phyloP scores from a whole-genome alignment of 2,888 invertebrate genomes.

The Antheraea assamensis region DNA sequence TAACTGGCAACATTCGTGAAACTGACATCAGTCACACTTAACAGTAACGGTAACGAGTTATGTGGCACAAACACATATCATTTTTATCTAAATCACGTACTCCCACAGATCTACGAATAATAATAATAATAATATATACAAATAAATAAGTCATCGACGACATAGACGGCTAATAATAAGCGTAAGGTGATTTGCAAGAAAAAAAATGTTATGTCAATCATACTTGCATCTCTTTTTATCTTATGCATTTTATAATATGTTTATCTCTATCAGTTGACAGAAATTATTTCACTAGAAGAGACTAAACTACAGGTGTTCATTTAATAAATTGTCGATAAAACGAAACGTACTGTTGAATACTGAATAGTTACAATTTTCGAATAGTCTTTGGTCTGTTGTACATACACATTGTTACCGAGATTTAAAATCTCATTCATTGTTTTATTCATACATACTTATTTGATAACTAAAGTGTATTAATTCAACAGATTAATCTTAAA shows the following conservation, averaged over 20 bases:
- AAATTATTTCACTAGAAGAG: neutral
- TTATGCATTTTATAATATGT: neutral
- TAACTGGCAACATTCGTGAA: neutral
- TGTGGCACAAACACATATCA: neutral
- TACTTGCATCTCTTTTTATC: neutral
- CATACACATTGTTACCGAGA: neutral
- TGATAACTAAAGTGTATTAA: conserved; percentile 21
- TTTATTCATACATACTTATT: conserved; percentile 4
- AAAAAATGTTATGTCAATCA: neutral
- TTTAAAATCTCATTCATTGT: conserved; percentile 3
- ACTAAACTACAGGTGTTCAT: neutral
- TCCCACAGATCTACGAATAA: conserved; percentile 6
- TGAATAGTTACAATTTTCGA: conserved; percentile 1
- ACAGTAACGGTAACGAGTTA: neutral
- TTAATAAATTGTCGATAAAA: neutral
- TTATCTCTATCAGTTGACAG: neutral
- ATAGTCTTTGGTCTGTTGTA: conserved; percentile 4
- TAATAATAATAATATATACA: conserved; percentile 2
- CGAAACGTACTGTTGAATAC: neutral
- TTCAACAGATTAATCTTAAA: conserved; percentile 33
- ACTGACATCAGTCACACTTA: neutral
- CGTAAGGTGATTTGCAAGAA: neutral
- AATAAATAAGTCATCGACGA: neutral
- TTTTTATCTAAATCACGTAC: neutral
- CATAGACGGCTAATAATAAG: neutral